Conservation (phyloP, 2,113 vertebrate species). For the Halcyon senegalensis region DNA sequence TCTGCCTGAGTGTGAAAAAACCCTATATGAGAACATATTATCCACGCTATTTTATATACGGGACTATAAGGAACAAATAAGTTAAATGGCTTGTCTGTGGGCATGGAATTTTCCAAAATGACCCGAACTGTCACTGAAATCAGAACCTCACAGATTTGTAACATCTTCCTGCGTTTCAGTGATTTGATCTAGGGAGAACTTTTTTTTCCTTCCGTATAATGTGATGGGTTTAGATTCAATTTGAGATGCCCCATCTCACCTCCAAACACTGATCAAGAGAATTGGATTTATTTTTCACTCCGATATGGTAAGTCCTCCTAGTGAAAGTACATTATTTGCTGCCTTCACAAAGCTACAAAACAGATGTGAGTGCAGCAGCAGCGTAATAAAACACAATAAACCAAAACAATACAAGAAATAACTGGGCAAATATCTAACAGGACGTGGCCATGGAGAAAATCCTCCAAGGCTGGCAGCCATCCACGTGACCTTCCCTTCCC, state of each 20-base stretch:
- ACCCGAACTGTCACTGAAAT: not conserved
- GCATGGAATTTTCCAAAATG: not conserved
- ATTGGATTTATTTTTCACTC: slow-evolving; percentile 4
- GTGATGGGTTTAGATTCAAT: not conserved
- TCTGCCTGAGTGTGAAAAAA: not conserved
- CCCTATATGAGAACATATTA: not conserved
- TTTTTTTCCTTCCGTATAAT: not conserved
- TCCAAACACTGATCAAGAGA: slow-evolving; percentile 13
- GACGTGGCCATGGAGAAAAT: not conserved
- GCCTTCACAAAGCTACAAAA: not conserved
- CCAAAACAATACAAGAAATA: not conserved
- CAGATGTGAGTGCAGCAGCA: not conserved
- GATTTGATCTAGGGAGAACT: not conserved
- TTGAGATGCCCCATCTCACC: not conserved
- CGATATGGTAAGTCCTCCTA: not conserved
- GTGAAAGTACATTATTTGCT: slow-evolving; percentile 3
- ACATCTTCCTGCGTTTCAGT: not conserved
- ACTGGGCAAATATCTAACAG: not conserved
- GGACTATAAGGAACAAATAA: not conserved
- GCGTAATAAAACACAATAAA: not conserved
- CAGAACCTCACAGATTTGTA: not conserved
- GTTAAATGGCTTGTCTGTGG: not conserved
- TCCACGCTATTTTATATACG: not conserved
- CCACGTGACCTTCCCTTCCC: not conserved
- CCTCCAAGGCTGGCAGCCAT: not conserved